phyloP scores from a whole-genome alignment of 2,113 vertebrate genomes.

The Pelecanoides urinatrix region DNA sequence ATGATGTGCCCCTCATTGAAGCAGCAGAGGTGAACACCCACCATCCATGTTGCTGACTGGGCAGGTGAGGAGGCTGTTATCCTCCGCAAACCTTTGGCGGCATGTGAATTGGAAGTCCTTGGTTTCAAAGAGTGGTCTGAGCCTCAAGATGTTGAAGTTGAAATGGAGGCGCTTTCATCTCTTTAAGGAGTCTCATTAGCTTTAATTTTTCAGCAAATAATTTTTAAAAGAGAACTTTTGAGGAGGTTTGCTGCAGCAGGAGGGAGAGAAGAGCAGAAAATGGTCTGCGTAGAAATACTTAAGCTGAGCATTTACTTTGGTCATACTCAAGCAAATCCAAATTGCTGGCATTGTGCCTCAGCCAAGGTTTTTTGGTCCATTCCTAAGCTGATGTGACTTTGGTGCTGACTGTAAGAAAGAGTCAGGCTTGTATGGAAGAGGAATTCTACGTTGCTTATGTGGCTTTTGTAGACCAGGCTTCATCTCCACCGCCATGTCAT shows the following conservation, averaged over 20 bases:
- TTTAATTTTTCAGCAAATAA: neutral
- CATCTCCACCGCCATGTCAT: neutral
- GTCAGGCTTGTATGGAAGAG: neutral
- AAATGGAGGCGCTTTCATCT: neutral
- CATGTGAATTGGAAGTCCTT: neutral
- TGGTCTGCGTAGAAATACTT: neutral
- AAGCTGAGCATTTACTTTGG: neutral
- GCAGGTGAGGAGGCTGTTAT: neutral
- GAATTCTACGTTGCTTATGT: neutral
- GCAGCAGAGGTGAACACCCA: neutral
- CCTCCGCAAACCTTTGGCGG: neutral
- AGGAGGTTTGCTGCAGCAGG: neutral
- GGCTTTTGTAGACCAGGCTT: neutral
- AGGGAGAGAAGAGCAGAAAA: neutral
- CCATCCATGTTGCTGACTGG: neutral
- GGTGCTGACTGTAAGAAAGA: neutral
- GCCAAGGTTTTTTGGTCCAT: neutral
- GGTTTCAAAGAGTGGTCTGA: neutral
- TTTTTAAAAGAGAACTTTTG: neutral
- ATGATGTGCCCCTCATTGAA: neutral
- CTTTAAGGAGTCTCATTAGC: neutral
- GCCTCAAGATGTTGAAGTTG: neutral
- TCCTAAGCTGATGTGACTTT: neutral
- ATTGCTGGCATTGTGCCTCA: neutral
- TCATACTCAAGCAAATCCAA: neutral